Evolutionary conservation across 1,140 invertebrate genomes (phyloP), one percentile per base, ranked within the genome.

Genomic region (roundworm (Caenorhabditis elegans)): DNA sequence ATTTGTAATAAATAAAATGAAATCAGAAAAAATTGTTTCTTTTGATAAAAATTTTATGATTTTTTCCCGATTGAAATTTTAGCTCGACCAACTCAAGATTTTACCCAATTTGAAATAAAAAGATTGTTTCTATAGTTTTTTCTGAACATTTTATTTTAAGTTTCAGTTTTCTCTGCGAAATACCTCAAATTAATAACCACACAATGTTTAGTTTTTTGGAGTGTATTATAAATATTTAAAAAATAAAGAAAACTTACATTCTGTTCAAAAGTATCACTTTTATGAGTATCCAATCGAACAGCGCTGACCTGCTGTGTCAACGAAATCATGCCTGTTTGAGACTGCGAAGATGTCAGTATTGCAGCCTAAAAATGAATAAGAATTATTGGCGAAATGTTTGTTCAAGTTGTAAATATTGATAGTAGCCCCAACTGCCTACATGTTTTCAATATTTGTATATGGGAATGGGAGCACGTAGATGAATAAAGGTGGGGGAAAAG

Each of bases 221-320:
- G n/a, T n/a, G n/a, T n/a, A n/a, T n/a, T n/a, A n/a, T n/a, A n/a
- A n/a, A n/a, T n/a, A n/a, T n/a, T n/a, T n/a, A n/a, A n/a, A n/a
- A n/a, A n/a, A n/a, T 6, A 26, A 47, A 48, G 31, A 43, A 46
- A 53, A 79, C 77, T 49, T 60, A 83, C 82, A 75, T 83, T 83
- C 24, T 79, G 78, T n/a, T 36, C 28, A 70, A 84, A 78, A 24
- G 60, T 60, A 34, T 75, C 79, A 43, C n/a, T 26, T 75, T 84
- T 60, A 80, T 77, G 60, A 3, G 60, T 70, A 43, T 70, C 60
- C 60, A 70, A 39, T 39, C 60, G 36, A 34, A 70, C 34, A 11
- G 60, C 60, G 13, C 26, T 39, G 60, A 70, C 60, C 60, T 70
- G 60, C 34, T 70, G 60, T 19, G 60, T 70, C 60, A 70, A n/a